phyloP scores from a whole-genome alignment of 1,140 invertebrate species.

The Diachasma alloeum region DNA sequence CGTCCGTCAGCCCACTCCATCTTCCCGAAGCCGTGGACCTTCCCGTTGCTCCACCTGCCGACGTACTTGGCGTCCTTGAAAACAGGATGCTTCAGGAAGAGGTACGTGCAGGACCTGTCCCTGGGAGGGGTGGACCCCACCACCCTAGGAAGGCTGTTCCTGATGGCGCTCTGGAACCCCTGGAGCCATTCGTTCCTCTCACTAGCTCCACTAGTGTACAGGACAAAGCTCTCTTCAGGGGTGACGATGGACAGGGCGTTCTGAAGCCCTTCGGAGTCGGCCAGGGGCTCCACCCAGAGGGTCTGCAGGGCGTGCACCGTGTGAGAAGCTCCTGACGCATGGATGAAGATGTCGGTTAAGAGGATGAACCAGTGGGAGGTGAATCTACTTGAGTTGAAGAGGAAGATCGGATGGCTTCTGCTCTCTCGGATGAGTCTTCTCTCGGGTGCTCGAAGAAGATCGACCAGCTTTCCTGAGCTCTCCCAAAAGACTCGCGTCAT shows the following conservation, averaged over 20 bases:
- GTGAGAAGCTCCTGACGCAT: conserved; percentile 71
- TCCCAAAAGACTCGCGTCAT: conserved; percentile 81
- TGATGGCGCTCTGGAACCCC: conserved; percentile 72
- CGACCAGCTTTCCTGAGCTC: conserved; percentile 71
- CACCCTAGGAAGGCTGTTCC: conserved; percentile 56
- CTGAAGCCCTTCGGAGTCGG: conserved; percentile 67
- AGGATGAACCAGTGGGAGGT: conserved; percentile 80
- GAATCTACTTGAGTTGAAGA: conserved; percentile 75
- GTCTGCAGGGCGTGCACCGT: conserved; percentile 75
- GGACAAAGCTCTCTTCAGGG: conserved; percentile 79
- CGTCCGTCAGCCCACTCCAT: conserved; percentile 83
- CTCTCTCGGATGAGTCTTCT: conserved; percentile 82
- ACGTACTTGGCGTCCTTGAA: conserved; percentile 82
- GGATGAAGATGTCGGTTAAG: conserved; percentile 78
- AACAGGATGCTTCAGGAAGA: conserved; percentile 75
- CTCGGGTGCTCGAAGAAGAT: conserved; percentile 72
- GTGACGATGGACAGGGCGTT: conserved; percentile 75
- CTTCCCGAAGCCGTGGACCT: conserved; percentile 81
- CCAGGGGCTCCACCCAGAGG: conserved; percentile 79
- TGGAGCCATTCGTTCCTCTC: conserved; percentile 84
- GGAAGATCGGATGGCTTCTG: conserved; percentile 72
- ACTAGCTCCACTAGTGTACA: conserved; percentile 72
- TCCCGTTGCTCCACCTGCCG: conserved; percentile 51
- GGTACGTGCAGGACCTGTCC: conserved; percentile 75
- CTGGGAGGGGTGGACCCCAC: conserved; percentile 71